Percentiles rank a stretch among this genome's conserved stretches.
Conservation (phyloP, 2,888 invertebrate species). For the Ceraclea dissimilis region DNA sequence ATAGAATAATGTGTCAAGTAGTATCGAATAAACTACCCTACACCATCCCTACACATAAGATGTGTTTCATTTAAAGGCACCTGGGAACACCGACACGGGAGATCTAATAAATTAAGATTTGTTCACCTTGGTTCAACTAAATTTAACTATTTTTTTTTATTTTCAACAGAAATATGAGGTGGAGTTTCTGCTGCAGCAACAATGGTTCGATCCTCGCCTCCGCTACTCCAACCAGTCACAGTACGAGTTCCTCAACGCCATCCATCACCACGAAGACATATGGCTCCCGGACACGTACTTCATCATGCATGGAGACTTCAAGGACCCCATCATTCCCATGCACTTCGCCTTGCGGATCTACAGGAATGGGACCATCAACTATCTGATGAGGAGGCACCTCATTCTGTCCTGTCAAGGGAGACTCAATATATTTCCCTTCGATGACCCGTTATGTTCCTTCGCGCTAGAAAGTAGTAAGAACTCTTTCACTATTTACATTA, state of each 20-base stretch:
- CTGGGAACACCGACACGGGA: too few relatives aligned
- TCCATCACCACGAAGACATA: slow-evolving; percentile 86
- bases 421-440: slow-evolving; percentile 91
- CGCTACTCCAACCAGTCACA: slow-evolving; percentile 82
- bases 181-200: slow-evolving; percentile 87
- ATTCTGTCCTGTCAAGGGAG: slow-evolving; percentile 90
- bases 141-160: slow-evolving; percentile 3
- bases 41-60: too few relatives aligned
- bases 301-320: slow-evolving; percentile 95
- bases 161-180: slow-evolving; percentile 85
- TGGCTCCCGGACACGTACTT: slow-evolving; percentile 95
- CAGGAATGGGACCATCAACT: slow-evolving; percentile 89
- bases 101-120: too few relatives aligned
- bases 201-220: slow-evolving; percentile 87
- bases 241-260: slow-evolving; percentile 84
- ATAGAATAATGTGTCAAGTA: too few relatives aligned
- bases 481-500: too few relatives aligned
- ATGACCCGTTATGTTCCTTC: slow-evolving; percentile 92
- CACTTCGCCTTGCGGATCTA: slow-evolving; percentile 89
- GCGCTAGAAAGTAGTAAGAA: slow-evolving; percentile 96
- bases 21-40: too few relatives aligned
- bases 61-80: too few relatives aligned
- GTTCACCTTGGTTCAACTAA: too few relatives aligned
- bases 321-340: slow-evolving; percentile 87
- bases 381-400: slow-evolving; percentile 87